A percentile compares a stretch with the other conserved stretches of the same genome.
These are phyloP conservation scores for Gnathonemus longibarbis DNA, from an alignment of 2,113 vertebrate species.

Conservation along the genomic window DNA sequence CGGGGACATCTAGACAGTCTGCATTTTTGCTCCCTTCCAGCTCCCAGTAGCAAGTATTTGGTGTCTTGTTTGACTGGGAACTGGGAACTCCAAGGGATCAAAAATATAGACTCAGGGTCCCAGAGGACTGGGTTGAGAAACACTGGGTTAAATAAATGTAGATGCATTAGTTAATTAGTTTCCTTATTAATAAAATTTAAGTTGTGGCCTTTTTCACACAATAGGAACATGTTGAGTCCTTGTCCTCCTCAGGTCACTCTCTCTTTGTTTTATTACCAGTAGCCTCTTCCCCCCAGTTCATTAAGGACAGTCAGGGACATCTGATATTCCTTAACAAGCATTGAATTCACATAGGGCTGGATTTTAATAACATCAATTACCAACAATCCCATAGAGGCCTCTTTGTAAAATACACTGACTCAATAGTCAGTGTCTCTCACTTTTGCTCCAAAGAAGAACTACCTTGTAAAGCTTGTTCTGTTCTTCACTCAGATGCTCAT, in stretches of 20 bases:
- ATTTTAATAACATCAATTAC: neutral
- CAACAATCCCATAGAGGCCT: neutral
- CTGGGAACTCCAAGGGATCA: neutral
- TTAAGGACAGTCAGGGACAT: neutral
- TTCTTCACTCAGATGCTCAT: neutral
- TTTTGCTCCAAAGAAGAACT: neutral
- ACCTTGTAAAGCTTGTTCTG: neutral
- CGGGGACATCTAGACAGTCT: neutral
- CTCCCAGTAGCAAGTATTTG: neutral
- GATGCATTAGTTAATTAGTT: neutral
- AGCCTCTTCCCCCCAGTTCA: neutral
- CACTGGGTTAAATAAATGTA: neutral
- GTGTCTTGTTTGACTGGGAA: neutral
- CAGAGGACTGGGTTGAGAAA: neutral
- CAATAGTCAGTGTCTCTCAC: neutral
- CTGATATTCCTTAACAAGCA: neutral
- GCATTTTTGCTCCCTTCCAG: neutral
- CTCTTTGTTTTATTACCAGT: neutral
- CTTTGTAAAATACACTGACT: neutral
- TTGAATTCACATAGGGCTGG: neutral
- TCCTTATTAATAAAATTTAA: neutral
- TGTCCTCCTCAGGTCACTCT: neutral
- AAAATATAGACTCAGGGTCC: neutral
- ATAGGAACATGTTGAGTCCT: neutral
- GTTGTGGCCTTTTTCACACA: neutral